Conservation (phyloP, 2,113 vertebrate species). For the Pantherophis guttatus region DNA sequence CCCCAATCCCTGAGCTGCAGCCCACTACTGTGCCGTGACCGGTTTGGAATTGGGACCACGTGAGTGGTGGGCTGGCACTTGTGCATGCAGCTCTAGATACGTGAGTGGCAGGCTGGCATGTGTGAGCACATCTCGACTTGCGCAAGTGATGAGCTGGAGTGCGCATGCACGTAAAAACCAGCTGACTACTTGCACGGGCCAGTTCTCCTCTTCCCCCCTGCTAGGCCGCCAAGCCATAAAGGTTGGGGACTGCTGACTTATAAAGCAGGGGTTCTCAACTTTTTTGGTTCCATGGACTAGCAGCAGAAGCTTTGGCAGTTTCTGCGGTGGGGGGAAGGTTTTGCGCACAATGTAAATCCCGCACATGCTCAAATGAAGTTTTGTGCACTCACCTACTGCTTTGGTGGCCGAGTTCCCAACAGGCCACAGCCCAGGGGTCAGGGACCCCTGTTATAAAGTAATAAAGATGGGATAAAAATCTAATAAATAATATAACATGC, state of each 20-base stretch:
- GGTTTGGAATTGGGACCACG: too few relatives aligned
- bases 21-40: too few relatives aligned
- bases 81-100: too few relatives aligned
- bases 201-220: too few relatives aligned
- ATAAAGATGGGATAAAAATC: not conserved
- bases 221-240: too few relatives aligned
- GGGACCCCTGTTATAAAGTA: not conserved
- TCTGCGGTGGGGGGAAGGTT: not conserved
- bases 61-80: too few relatives aligned
- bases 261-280: not conserved
- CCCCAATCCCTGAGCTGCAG: not conserved
- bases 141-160: too few relatives aligned
- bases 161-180: too few relatives aligned
- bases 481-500: not conserved
- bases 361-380: not conserved
- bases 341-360: not conserved
- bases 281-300: not conserved
- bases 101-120: accelerated
- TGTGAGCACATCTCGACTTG: too few relatives aligned
- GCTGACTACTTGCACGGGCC: too few relatives aligned
- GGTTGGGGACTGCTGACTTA: too few relatives aligned
- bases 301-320: not conserved
- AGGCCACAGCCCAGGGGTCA: not conserved
- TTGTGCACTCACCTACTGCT: not conserved
- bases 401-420: not conserved